These are phyloP conservation scores for Forbesichthys papilliferus DNA, from an alignment of 2,113 vertebrate species.

Conservation along the genomic window DNA sequence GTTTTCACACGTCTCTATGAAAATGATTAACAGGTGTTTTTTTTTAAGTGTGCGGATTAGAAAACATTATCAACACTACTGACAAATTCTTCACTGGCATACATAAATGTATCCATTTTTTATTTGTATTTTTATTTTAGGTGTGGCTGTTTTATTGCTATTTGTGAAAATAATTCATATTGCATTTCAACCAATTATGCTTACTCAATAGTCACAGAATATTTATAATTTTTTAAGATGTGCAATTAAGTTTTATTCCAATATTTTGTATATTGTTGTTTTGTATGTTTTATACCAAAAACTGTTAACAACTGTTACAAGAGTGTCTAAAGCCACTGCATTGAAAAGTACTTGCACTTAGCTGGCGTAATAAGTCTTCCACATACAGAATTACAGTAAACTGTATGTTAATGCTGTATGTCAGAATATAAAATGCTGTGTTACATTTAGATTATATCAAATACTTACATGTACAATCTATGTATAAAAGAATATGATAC, in stretches of 20 bases:
- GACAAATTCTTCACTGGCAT: too few species aligned
- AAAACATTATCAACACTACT: too few species aligned
- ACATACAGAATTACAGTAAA: slow-evolving; percentile 7
- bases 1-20: slow-evolving; percentile 3
- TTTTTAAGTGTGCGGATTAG: too few species aligned
- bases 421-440: slow-evolving; percentile 57
- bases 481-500: slow-evolving; percentile 35
- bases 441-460: slow-evolving; percentile 44
- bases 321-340: slow-evolving; percentile 52
- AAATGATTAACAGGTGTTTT: too few species aligned
- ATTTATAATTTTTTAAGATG: slow-evolving; percentile 64
- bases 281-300: slow-evolving; percentile 69
- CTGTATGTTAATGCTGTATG: slow-evolving; percentile 30
- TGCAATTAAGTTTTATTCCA: slow-evolving; percentile 70
- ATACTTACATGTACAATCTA: slow-evolving; percentile 35
- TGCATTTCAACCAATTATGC: too few species aligned
- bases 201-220: slow-evolving; percentile 42
- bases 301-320: slow-evolving; percentile 41
- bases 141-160: too few species aligned
- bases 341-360: slow-evolving; percentile 56
- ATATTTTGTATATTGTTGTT: slow-evolving; percentile 54
- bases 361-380: slow-evolving; percentile 27
- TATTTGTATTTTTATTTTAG: too few species aligned
- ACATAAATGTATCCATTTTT: too few species aligned
- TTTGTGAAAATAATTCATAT: too few species aligned